Conservation (phyloP, 2,113 vertebrate species). For the Platichthys flesus region DNA sequence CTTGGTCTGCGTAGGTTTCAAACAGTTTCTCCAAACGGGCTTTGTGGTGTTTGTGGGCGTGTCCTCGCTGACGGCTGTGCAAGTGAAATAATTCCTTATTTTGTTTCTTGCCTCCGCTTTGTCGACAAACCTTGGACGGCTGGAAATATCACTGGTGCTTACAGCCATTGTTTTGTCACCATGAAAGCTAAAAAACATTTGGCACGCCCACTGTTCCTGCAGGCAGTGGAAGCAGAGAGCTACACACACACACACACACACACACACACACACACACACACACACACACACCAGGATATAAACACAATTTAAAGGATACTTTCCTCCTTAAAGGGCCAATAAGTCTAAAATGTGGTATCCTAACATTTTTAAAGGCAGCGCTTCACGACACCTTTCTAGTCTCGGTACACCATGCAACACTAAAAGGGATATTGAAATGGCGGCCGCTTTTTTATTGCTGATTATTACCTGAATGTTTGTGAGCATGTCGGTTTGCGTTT, state of each 20-base stretch:
- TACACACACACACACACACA: neutral
- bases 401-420: neutral
- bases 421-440: constrained; percentile 6
- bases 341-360: neutral
- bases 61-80: neutral
- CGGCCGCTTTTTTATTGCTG: neutral
- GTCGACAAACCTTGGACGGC: neutral
- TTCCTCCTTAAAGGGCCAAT: neutral
- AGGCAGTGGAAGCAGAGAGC: neutral
- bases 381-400: neutral
- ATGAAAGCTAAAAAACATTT: neutral
- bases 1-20: neutral
- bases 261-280: neutral
- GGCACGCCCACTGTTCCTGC: neutral
- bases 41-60: neutral
- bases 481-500: neutral
- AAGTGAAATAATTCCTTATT: neutral
- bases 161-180: neutral
- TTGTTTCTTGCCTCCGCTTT: neutral
- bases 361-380: neutral
- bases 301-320: neutral
- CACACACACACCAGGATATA: no score
- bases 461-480: constrained; percentile 3
- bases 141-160: neutral
- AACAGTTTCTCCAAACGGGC: neutral